phyloP scores from a whole-genome alignment of 2,797 vertebrate species.

The Sparus aurata region DNA sequence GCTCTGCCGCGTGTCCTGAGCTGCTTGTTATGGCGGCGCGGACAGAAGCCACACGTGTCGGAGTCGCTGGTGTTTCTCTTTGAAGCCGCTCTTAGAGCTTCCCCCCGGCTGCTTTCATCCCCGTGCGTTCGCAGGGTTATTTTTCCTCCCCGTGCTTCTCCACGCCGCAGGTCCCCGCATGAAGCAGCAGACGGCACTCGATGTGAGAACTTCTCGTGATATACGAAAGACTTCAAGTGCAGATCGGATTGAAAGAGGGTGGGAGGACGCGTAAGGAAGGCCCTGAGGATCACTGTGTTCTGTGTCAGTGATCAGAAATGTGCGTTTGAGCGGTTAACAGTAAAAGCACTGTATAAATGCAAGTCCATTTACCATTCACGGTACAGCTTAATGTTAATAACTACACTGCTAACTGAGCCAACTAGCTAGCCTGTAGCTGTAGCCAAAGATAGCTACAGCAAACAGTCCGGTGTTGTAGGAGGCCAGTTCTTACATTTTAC shows the following conservation, averaged over 20 bases:
- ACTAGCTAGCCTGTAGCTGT: no score
- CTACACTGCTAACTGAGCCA: no score
- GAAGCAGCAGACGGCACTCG: constrained; percentile 3
- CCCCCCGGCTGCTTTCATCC: constrained; percentile 34
- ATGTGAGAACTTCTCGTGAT: constrained; percentile 21
- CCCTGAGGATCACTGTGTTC: constrained; percentile 1
- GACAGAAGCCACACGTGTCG: neutral
- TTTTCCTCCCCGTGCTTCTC: constrained; percentile 4
- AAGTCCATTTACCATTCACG: no score
- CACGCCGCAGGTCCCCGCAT: neutral
- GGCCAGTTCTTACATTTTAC: no score
- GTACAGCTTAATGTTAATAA: no score
- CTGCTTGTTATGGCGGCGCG: neutral
- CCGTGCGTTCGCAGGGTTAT: neutral
- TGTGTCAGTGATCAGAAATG: no score
- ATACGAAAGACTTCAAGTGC: neutral
- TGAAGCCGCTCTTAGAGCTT: constrained; percentile 32
- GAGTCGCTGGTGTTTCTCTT: constrained; percentile 21
- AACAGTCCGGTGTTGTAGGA: no score
- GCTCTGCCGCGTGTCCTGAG: neutral
- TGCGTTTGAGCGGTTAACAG: no score
- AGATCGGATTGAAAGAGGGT: constrained; percentile 22
- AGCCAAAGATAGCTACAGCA: no score
- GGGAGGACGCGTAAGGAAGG: neutral
- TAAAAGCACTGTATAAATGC: no score